These are phyloP conservation scores for Platysteira castanea DNA, from an alignment of 2,113 vertebrate genomes.

Conservation along the genomic window DNA sequence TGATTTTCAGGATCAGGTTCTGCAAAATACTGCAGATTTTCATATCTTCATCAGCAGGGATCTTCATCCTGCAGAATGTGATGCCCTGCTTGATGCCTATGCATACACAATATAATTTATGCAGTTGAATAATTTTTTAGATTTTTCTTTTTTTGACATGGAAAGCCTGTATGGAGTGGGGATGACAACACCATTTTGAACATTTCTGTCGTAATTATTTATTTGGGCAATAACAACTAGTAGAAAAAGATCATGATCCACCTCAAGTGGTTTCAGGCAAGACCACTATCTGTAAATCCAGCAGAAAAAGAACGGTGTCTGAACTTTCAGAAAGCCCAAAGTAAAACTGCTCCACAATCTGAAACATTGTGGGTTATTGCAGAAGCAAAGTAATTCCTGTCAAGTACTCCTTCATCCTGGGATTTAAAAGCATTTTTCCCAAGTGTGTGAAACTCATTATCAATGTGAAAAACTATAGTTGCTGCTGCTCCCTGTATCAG, in stretches of 20 bases:
- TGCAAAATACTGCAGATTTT: not conserved
- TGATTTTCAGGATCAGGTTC: not conserved
- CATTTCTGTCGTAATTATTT: not conserved
- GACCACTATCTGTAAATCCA: not conserved
- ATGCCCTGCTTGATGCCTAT: not conserved
- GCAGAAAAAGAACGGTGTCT: not conserved
- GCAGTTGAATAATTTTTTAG: not conserved
- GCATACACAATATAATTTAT: not conserved
- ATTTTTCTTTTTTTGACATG: not conserved
- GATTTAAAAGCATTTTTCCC: not conserved
- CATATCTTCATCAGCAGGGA: not conserved
- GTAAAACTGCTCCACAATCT: not conserved
- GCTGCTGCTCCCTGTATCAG: not conserved
- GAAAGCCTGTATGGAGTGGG: not conserved
- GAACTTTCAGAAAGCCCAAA: not conserved
- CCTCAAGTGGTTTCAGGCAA: not conserved
- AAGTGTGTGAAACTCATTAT: constrained; percentile 17
- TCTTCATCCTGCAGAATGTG: not conserved
- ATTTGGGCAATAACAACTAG: not conserved
- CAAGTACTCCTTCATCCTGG: not conserved
- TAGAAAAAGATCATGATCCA: not conserved
- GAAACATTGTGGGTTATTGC: not conserved
- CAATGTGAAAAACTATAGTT: not conserved
- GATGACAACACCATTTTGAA: not conserved
- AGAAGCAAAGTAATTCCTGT: not conserved